A percentile compares a stretch with the other conserved stretches of the same genome.
phyloP scores from a whole-genome alignment of 1,140 invertebrate genomes.

The Zaprionus kolodkinae region DNA sequence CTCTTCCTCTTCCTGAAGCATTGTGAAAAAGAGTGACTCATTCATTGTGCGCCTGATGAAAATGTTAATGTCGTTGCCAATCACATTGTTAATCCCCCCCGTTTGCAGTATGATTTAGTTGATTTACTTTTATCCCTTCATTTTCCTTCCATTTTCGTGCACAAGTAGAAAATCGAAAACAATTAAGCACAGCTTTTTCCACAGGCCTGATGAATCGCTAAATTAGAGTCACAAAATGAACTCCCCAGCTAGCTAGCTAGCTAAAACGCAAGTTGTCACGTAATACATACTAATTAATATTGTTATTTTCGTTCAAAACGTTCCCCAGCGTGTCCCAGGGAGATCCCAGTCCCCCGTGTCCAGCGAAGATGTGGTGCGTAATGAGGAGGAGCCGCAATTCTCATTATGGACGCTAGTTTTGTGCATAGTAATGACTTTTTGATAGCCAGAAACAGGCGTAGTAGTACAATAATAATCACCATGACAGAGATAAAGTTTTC shows the following conservation, averaged over 20 bases:
- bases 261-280: constrained; percentile 67
- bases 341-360: neutral
- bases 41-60: constrained; percentile 70
- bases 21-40: constrained; percentile 36
- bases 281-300: constrained; percentile 82
- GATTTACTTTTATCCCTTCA: constrained; percentile 47
- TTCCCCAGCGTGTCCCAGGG: neutral
- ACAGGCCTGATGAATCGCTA: constrained; percentile 49
- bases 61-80: constrained; percentile 81
- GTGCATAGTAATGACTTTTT: constrained; percentile 72
- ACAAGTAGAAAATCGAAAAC: constrained; percentile 65
- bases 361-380: constrained; percentile 23
- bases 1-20: neutral
- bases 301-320: constrained; percentile 60
- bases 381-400: constrained; percentile 45
- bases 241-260: too few species aligned
- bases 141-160: neutral
- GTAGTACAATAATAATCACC: constrained; percentile 25
- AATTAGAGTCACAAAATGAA: constrained; percentile 40
- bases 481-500: constrained; percentile 27
- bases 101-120: constrained; percentile 55
- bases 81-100: constrained; percentile 74
- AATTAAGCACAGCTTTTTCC: constrained; percentile 72
- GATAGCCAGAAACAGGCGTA: constrained; percentile 43
- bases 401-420: constrained; percentile 58